Percentiles rank a stretch among this genome's conserved stretches.
Conservation (phyloP, 2,113 vertebrate genomes). For the Haemorhous mexicanus region DNA sequence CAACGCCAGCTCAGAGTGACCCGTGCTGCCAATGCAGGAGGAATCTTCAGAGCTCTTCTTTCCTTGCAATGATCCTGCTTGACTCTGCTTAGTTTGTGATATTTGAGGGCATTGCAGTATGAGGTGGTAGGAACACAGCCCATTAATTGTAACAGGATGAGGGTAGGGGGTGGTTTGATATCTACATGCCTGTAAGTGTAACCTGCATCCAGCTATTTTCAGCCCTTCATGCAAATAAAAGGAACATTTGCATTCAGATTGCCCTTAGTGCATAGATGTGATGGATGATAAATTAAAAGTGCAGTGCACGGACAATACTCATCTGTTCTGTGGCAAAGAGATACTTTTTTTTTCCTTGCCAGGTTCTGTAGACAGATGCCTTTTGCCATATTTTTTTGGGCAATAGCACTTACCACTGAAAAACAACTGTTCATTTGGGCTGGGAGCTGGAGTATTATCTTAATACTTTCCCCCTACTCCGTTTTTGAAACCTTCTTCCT, state of each 20-base stretch:
- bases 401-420: not conserved
- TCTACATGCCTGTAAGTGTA: not conserved
- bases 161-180: not conserved
- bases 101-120: constrained; percentile 17
- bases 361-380: not conserved
- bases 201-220: constrained; percentile 46
- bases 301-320: not conserved
- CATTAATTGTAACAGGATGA: constrained; percentile 42
- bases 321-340: not conserved
- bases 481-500: not conserved
- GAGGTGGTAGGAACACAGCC: not conserved
- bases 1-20: rapidly evolving
- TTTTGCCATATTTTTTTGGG: not conserved
- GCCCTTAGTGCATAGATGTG: not conserved
- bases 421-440: not conserved
- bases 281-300: not conserved
- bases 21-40: not conserved
- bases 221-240: constrained; percentile 23
- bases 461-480: not conserved
- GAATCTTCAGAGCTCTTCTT: not conserved
- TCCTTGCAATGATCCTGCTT: not conserved
- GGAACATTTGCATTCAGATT: constrained; percentile 29
- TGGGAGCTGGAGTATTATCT: not conserved
- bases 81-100: not conserved
- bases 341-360: not conserved